A percentile compares a stretch with the other conserved stretches of the same genome.
These are phyloP conservation scores for Leptinotarsa texana DNA, from an alignment of 1,140 invertebrate species.

Conservation along the genomic window DNA sequence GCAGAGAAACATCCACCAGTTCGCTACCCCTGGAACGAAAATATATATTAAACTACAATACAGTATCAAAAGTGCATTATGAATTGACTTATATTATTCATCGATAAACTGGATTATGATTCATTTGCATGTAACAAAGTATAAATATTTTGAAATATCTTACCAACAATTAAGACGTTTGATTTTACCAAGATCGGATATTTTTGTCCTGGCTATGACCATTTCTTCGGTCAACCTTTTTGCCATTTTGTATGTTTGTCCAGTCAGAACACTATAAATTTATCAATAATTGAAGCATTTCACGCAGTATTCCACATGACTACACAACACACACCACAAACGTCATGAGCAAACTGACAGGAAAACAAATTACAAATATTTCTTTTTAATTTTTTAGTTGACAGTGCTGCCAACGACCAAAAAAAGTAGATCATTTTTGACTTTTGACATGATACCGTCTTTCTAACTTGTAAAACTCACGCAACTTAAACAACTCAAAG, in stretches of 20 bases:
- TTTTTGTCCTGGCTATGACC: conserved; percentile 85
- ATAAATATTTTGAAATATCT: conserved; percentile 50
- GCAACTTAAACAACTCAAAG: no score
- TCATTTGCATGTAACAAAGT: background rate
- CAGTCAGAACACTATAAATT: background rate
- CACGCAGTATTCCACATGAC: background rate
- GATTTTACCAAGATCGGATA: conserved; percentile 79
- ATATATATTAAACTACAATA: background rate
- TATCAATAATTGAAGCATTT: background rate
- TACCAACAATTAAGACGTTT: conserved; percentile 91
- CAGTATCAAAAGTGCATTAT: no score
- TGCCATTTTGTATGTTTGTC: conserved; percentile 52
- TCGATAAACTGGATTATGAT: background rate
- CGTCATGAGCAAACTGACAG: conserved; percentile 7
- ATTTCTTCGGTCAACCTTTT: conserved; percentile 87
- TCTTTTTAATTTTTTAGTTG: no score
- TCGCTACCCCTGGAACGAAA: conserved; percentile 75
- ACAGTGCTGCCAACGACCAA: no score
- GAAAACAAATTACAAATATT: no score
- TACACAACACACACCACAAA: background rate
- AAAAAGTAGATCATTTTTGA: no score
- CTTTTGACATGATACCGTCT: no score
- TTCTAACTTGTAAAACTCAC: no score
- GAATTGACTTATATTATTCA: no score
- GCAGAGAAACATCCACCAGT: conserved; percentile 75